These are phyloP conservation scores for Serranus cabrilla DNA, from an alignment of 2,797 vertebrate species.

Conservation along the genomic window DNA sequence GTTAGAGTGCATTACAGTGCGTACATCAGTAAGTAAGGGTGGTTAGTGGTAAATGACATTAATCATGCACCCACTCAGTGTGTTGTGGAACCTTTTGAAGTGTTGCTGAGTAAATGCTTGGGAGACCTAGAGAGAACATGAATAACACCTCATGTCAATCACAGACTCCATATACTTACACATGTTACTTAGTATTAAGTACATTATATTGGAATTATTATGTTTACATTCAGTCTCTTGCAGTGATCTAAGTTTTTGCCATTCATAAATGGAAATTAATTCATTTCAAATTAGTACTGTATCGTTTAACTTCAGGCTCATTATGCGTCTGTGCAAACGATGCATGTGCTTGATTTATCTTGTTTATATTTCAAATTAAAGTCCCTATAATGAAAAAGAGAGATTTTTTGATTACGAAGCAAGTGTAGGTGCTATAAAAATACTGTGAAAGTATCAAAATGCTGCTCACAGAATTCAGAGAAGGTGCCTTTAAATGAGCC, in stretches of 20 bases:
- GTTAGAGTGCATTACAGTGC: slow-evolving; percentile 71
- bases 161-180: neutral
- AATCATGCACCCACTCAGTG: slow-evolving; percentile 68
- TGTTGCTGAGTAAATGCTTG: slow-evolving; percentile 64
- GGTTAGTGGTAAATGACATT: slow-evolving; percentile 74
- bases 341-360: neutral
- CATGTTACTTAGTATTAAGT: neutral
- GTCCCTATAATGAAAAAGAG: too few relatives aligned
- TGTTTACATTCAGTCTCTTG: neutral
- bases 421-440: too few relatives aligned
- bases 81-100: slow-evolving; percentile 72
- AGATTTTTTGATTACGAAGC: too few relatives aligned
- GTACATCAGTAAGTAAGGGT: slow-evolving; percentile 66
- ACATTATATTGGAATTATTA: neutral
- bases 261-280: neutral
- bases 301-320: too few relatives aligned
- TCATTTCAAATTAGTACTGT: neutral
- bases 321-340: too few relatives aligned
- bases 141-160: slow-evolving; percentile 44
- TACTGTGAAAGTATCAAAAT: too few relatives aligned
- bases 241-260: neutral
- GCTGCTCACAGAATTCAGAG: too few relatives aligned
- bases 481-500: too few relatives aligned
- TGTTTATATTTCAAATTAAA: neutral
- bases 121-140: slow-evolving; percentile 40